A percentile compares a stretch with the other conserved stretches of the same genome.
These are phyloP conservation scores for Anthopleura sola DNA, from an alignment of 64 coral and sea anemone species.

Conservation along the genomic window DNA sequence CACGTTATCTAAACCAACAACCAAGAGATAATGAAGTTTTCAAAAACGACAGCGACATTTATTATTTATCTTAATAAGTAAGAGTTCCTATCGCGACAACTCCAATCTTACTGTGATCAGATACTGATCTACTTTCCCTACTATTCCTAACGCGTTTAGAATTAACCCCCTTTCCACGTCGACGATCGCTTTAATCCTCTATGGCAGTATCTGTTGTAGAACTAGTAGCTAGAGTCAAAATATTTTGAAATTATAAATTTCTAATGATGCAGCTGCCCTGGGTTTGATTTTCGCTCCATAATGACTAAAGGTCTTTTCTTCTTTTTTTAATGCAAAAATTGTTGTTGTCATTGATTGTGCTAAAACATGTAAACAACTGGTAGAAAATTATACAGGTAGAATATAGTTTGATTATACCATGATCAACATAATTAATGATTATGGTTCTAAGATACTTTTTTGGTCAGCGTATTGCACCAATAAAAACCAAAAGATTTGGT, in stretches of 20 bases:
- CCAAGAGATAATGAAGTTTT: constrained; percentile 25
- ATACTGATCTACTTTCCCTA: constrained; percentile 14
- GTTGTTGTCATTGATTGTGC: neutral
- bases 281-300: neutral
- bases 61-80: constrained; percentile 28
- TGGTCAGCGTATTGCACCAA: neutral
- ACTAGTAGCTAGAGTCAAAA: neutral
- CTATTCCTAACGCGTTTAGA: neutral
- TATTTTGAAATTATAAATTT: neutral
- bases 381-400: neutral
- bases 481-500: neutral
- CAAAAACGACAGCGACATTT: constrained; percentile 24
- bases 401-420: neutral
- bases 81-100: constrained; percentile 6
- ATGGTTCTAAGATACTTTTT: neutral
- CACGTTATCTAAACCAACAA: neutral
- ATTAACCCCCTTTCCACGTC: constrained; percentile 2
- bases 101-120: constrained; percentile 11
- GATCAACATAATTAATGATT: neutral
- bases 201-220: neutral
- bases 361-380: neutral
- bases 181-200: constrained; percentile 6
- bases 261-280: neutral
- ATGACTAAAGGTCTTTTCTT: neutral
- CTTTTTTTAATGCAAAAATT: neutral